Conservation (phyloP, 2,797 vertebrate genomes). For the Hoplostethus atlanticus region DNA sequence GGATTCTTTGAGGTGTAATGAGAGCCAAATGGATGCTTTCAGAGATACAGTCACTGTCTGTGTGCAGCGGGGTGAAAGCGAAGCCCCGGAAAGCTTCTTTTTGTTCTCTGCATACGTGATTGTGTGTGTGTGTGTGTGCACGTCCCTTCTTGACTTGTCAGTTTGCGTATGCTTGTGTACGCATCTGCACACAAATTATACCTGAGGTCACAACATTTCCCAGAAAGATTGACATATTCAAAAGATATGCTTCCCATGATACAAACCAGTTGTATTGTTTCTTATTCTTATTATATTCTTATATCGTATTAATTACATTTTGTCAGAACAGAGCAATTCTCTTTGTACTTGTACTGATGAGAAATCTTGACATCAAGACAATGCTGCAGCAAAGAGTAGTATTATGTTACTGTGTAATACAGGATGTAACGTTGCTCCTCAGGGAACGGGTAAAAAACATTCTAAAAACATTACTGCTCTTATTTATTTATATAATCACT, state of each 20-base stretch:
- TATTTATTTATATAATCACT: conserved; percentile 25
- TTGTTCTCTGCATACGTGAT: conserved; percentile 13
- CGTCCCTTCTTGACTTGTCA: conserved; percentile 6
- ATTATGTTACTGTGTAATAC: conserved; percentile 8
- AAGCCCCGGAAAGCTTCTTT: conserved; percentile 40
- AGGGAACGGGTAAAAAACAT: background rate
- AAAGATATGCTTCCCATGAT: background rate
- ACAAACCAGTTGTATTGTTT: conserved; percentile 7
- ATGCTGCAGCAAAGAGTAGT: background rate
- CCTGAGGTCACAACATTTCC: conserved; percentile 19
- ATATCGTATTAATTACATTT: conserved; percentile 12
- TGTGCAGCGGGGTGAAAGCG: conserved; percentile 37
- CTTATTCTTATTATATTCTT: background rate
- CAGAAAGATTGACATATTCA: background rate
- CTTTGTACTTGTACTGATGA: conserved; percentile 5
- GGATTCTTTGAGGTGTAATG: conserved; percentile 28
- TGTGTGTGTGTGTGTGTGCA: conserved; percentile 5
- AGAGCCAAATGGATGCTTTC: conserved; percentile 45
- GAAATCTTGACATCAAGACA: conserved; percentile 12
- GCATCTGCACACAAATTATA: conserved; percentile 32
- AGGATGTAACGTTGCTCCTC: background rate
- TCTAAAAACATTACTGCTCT: background rate
- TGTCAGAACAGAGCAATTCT: background rate
- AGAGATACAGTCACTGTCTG: conserved; percentile 41
- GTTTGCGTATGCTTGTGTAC: conserved; percentile 16